Evolutionary conservation across 2,113 vertebrate species (phyloP).

Genomic region (Chamaea fasciata): DNA sequence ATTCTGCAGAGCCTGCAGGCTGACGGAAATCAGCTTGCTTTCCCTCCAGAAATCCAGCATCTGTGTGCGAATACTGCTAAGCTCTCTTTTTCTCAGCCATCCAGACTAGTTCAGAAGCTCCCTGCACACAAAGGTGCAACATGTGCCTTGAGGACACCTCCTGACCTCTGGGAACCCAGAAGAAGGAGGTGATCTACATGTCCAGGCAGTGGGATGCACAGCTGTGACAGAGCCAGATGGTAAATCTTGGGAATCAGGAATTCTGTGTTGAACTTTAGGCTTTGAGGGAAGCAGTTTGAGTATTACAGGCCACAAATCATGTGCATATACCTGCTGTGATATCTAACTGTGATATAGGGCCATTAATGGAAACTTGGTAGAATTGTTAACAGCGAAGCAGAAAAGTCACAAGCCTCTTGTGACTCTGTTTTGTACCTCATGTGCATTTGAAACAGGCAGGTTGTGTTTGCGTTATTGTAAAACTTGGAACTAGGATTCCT

Average conservation of each 20-base stretch:
- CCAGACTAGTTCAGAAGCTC: neutral
- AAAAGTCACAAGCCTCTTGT: rapidly evolving
- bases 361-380: neutral
- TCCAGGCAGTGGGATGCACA: no score
- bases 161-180: neutral
- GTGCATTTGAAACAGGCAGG: neutral
- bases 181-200: neutral
- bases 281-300: neutral
- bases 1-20: rapidly evolving
- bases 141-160: neutral
- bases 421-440: neutral
- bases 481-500: neutral
- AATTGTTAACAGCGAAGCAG: neutral
- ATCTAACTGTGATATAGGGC: neutral
- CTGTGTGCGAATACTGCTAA: neutral
- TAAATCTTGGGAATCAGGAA: neutral
- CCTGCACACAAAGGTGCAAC: neutral
- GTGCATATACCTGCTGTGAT: neutral
- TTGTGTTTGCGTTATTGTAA: neutral
- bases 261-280: neutral
- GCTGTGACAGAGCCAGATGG: neutral
- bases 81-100: neutral
- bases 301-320: neutral
- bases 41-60: neutral
- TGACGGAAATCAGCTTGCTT: neutral